Base-by-base conservation (phyloP, 1,140 invertebrate genomes). In the Drosophila varians region DNA sequence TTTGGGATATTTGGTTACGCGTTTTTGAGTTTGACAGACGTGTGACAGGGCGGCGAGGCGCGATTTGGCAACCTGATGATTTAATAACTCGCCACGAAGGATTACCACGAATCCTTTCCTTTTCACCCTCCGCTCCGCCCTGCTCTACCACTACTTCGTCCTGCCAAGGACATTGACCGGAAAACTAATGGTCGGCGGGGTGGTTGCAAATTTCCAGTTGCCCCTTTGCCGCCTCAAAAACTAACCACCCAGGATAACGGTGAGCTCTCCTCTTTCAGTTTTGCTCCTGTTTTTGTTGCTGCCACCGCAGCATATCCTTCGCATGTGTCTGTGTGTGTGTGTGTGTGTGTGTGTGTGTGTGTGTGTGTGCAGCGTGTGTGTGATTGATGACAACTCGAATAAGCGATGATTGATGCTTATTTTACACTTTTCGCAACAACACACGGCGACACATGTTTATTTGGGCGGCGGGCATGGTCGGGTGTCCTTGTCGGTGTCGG, bases 331-430 rank as follows among this genome's bases (percentile, higher is more conserved):
- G 55, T 66, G 77, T 74, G 73, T 82, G 73, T 68, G n/a, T n/a
- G n/a, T n/a, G n/a, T 23, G 23, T 49, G 19, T 49, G 9, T 43
- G 45, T 34, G 55, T 57, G 60, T 54, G 61, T 77, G 64, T 70
- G 70, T 71, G 55, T 66, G 77, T 74, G 73, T 82, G 73, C 73
- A 74, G 36, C 69, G 78, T 82, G 78, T 83, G 73, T 71, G 80
- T 89, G 86, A 89, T 89, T 89, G 86, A 89, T 89, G 86, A 82
- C 80, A 89, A 90, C 66, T 89, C 84, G 84, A 84, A 89, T 89
- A 89, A 89, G 86, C 86, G 74, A 89, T 89, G 86, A 89, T 89
- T 89, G 86, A 89, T 89, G 86, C 80, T 89, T 86, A 75, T 82
- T 87, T 89, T 84, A 89, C 84, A 89, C 84, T 84, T 84, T 89